Evolutionary conservation across 2,888 invertebrate genomes (phyloP), one percentile per base, ranked within the genome.

Genomic region (Cactoblastis cactorum): DNA sequence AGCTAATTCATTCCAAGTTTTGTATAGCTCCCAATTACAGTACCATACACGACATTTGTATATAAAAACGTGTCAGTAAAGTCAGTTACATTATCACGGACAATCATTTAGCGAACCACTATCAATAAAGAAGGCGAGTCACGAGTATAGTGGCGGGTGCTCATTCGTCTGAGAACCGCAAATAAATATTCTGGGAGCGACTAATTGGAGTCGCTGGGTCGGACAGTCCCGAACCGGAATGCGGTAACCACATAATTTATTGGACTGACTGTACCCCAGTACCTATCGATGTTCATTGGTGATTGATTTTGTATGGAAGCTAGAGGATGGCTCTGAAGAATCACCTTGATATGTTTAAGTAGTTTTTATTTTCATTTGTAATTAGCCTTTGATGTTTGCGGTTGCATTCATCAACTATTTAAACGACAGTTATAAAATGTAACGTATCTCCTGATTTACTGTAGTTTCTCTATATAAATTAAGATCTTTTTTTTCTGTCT

Each of bases 151-250:
- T 76, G 77, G 77, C 70, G 69, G 76, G 68, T 65, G 71, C 68
- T 71, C 77, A 73, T 77, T 81, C 82, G 78, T 82, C 82, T 75
- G 77, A 77, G 79, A 77, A 80, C 84, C 82, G 81, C 86, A 84
- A 84, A 87, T 87, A 88, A 87, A 87, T 87, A 87, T 85, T 79
- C 80, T 71, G 71, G 71, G 34, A 73, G 73, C 77, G 83, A 87
- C 87, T 87, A 88, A 88, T 88, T 86, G 85, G 86, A 83, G 80
- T 81, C 80, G 82, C 78, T 80, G 82, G 83, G 80, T 78, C 82
- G 81, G 83, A 83, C 84, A 80, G 80, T 71, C 78, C 78, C 76
- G 76, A 64, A 67, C 67, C 67, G 65, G 67, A 65, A 67, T 72
- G 80, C 73, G 84, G 83, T 71, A 65, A 65, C 85, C 84, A 76